Evolutionary conservation across 2,113 vertebrate genomes (phyloP).

Genomic region (Neopipo cinnamomea): DNA sequence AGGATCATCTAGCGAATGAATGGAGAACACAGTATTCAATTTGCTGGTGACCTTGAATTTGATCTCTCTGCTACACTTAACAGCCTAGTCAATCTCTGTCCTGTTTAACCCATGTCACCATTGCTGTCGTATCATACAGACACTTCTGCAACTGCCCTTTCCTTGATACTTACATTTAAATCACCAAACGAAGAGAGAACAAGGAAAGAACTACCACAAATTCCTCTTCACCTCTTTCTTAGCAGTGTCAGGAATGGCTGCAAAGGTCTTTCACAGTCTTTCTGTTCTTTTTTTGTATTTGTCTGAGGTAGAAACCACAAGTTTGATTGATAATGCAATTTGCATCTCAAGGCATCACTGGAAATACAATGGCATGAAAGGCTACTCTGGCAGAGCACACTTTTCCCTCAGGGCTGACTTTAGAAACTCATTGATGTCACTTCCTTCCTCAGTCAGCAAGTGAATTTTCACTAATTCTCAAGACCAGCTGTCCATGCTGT

Average conservation of each 20-base stretch:
- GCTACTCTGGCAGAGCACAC: conserved; percentile 70
- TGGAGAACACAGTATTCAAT: not conserved
- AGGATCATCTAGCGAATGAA: conserved; percentile 22
- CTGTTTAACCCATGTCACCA: not conserved
- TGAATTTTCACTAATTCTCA: conserved; percentile 83
- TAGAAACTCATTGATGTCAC: conserved; percentile 83
- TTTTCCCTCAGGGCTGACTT: conserved; percentile 75
- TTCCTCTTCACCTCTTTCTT: conserved; percentile 7
- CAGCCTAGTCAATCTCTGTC: conserved; percentile 8
- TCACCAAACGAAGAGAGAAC: not conserved
- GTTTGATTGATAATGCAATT: conserved; percentile 74
- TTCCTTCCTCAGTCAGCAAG: conserved; percentile 84
- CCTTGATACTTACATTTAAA: not conserved
- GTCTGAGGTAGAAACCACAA: conserved; percentile 65
- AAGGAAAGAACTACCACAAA: not conserved
- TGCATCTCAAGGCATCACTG: conserved; percentile 73
- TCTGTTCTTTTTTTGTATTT: conserved; percentile 14
- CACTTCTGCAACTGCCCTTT: not conserved
- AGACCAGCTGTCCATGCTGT: conserved; percentile 84
- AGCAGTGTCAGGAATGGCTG: conserved; percentile 18
- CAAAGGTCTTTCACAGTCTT: conserved; percentile 3
- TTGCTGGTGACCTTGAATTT: conserved; percentile 55
- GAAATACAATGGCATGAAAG: conserved; percentile 74
- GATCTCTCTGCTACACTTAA: conserved; percentile 22
- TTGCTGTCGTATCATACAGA: not conserved